These are phyloP conservation scores for Balearica regulorum DNA, from an alignment of 2,797 vertebrate genomes.

Conservation along the genomic window DNA sequence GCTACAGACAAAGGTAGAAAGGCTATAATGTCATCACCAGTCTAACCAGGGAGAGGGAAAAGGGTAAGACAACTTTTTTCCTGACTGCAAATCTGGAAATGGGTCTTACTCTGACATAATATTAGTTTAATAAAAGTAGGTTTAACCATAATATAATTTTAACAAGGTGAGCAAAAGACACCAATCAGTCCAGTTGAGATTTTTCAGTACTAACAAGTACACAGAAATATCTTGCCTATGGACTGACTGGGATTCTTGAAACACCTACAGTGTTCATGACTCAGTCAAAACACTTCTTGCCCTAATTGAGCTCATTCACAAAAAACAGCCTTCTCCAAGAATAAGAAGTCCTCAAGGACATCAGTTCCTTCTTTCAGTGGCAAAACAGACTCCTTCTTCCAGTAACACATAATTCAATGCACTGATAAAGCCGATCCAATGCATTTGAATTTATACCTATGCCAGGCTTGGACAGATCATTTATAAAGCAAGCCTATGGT, in stretches of 20 bases:
- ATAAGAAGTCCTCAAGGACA: not conserved
- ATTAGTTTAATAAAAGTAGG: not conserved
- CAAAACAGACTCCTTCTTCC: not conserved
- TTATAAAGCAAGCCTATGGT: not conserved
- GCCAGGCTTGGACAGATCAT: not conserved
- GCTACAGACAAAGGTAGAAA: not conserved
- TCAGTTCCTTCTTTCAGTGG: not conserved
- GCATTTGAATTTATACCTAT: not conserved
- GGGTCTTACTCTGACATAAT: not conserved
- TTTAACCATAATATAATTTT: not conserved
- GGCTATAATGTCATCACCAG: not conserved
- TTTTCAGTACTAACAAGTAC: not conserved
- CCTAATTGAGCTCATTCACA: not conserved
- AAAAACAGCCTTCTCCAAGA: not conserved
- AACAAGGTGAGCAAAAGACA: not conserved
- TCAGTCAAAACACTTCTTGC: not conserved
- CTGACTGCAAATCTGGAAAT: not conserved
- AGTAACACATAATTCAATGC: not conserved
- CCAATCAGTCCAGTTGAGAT: not conserved
- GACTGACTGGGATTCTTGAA: not conserved
- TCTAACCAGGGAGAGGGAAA: not conserved
- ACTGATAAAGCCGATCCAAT: not conserved
- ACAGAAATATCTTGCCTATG: not conserved
- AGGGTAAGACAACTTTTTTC: not conserved
- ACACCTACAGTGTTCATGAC: not conserved